Percentiles rank a stretch among this genome's conserved stretches.
These are phyloP conservation scores for Conchocele bisecta DNA, from an alignment of 2,888 invertebrate species.

Conservation along the genomic window DNA sequence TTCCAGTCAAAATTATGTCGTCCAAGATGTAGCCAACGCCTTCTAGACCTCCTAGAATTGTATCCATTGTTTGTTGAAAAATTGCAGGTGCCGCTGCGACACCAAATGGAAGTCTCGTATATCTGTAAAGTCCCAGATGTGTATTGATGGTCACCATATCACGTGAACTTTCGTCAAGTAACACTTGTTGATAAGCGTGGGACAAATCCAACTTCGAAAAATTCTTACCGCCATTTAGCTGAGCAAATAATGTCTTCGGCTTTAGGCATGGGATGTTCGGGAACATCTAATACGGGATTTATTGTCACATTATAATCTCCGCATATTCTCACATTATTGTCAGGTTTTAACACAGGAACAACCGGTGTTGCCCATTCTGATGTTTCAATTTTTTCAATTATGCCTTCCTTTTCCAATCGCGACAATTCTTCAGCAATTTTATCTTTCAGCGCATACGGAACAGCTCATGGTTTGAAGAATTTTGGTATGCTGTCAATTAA, in stretches of 20 bases:
- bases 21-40: conserved; percentile 23
- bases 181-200: conserved; percentile 8
- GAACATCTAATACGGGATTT: conserved; percentile 16
- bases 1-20: conserved; percentile 23
- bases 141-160: neutral
- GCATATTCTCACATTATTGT: conserved; percentile 28
- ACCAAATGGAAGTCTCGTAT: conserved; percentile 21
- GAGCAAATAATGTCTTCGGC: neutral
- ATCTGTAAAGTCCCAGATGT: conserved; percentile 15
- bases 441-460: conserved; percentile 25
- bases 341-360: conserved; percentile 2
- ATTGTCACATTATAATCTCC: conserved; percentile 50
- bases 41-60: conserved; percentile 17
- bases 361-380: conserved; percentile 24
- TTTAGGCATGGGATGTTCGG: conserved; percentile 2
- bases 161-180: neutral
- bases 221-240: conserved; percentile 1
- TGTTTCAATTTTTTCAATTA: conserved; percentile 15
- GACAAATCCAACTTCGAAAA: conserved; percentile 5
- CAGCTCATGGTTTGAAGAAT: conserved; percentile 19
- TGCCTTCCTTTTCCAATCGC: conserved; percentile 8
- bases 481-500: neutral
- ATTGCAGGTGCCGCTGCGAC: conserved; percentile 14
- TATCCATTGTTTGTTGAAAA: conserved; percentile 22
- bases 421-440: conserved; percentile 13